Percentiles rank a stretch among this genome's conserved stretches.
phyloP scores from a whole-genome alignment of 2,113 vertebrate species.

The Dissostichus mawsoni region DNA sequence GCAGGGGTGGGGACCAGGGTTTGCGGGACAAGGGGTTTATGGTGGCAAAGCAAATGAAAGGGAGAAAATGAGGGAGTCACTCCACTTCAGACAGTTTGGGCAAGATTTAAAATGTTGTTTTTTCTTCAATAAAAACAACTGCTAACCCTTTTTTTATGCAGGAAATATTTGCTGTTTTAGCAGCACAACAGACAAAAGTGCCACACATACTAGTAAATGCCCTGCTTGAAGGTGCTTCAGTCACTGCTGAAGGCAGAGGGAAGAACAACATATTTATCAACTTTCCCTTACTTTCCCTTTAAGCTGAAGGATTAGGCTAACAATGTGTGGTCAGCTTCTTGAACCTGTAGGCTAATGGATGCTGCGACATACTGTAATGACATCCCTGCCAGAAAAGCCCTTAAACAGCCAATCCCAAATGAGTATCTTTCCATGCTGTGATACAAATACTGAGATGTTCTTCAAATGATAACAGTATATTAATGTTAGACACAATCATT shows the following conservation, averaged over 20 bases:
- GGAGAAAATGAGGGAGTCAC: slow-evolving; percentile 29
- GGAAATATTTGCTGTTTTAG: slow-evolving; percentile 21
- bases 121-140: slow-evolving; percentile 38
- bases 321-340: slow-evolving; percentile 27
- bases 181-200: neutral
- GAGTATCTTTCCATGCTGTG: neutral
- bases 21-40: slow-evolving; percentile 25
- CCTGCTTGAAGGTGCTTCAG: neutral
- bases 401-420: neutral
- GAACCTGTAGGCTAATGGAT: slow-evolving; percentile 9
- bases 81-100: slow-evolving; percentile 30
- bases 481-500: neutral
- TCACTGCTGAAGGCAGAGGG: neutral
- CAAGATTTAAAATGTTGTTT: slow-evolving; percentile 34
- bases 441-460: neutral
- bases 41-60: slow-evolving; percentile 49
- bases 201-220: neutral
- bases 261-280: neutral
- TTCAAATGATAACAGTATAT: neutral
- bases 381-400: too few species aligned
- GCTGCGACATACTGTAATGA: neutral
- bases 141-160: neutral
- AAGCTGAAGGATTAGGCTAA: slow-evolving; percentile 5
- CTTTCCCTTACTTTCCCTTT: slow-evolving; percentile 15
- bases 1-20: slow-evolving; percentile 33